phyloP scores from a whole-genome alignment of 2,797 vertebrate species.

The Peromyscus eremicus region DNA sequence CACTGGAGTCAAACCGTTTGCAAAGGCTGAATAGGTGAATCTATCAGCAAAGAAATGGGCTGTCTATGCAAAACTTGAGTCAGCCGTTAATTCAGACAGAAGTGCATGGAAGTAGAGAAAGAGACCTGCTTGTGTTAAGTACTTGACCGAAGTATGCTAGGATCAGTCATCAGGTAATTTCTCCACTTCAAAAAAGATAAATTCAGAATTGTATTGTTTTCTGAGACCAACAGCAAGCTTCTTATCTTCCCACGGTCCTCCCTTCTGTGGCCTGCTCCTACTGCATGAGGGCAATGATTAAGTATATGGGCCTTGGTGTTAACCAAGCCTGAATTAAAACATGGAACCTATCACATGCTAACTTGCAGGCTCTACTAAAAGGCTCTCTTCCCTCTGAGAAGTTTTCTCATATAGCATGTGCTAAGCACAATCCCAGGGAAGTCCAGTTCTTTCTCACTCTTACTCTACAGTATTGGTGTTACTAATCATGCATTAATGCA shows the following conservation, averaged over 20 bases:
- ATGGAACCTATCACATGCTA: neutral
- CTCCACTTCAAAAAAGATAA: neutral
- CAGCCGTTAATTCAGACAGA: neutral
- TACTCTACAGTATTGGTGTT: neutral
- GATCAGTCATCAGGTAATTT: neutral
- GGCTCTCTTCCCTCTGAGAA: neutral
- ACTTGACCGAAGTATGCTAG: neutral
- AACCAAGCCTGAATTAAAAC: conserved; percentile 9
- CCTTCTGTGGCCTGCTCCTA: neutral
- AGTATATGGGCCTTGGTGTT: neutral
- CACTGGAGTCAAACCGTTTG: neutral
- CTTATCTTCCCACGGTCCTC: neutral
- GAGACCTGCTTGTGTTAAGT: neutral
- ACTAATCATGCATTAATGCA: neutral
- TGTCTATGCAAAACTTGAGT: neutral
- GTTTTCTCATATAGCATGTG: neutral
- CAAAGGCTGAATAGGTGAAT: neutral
- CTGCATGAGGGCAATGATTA: neutral
- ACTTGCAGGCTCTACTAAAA: conserved; percentile 4
- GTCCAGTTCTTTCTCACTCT: neutral
- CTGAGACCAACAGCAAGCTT: neutral
- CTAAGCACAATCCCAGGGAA: neutral
- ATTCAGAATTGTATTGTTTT: neutral
- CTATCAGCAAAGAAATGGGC: neutral
- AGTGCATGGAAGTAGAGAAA: neutral